Evolutionary conservation across 1,140 invertebrate genomes (phyloP), one percentile per base, ranked within the genome.

Genomic region (Magallana ariakensis): DNA sequence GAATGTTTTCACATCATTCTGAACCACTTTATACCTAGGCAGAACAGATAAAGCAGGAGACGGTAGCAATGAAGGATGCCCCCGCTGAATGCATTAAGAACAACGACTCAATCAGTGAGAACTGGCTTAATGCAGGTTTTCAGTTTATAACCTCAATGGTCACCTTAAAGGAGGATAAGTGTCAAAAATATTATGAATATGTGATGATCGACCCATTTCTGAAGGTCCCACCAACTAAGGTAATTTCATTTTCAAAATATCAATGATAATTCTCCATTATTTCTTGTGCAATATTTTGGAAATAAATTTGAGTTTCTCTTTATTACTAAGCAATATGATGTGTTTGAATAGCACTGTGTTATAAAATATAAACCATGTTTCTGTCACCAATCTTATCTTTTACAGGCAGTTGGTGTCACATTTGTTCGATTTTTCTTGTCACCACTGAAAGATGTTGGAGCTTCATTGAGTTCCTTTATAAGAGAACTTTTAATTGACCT

Each of bases 191-290:
- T 80, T 91, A 91, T 85, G 89, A 93, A 84, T 89, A 90, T 53
- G 53, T 92, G 33, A 15, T 93, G 80, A 89, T 92, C 16, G 90
- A 91, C 60, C 92, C 92, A 8, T 53, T 91, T 7, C 53, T 90
- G 10, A 92, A 89, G 86, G 91, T 92, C 11, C 87, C 90, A 6
- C 90, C 90, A 6, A 92, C 91, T 16, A 91, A 93, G 90, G 92
- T 93, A 87, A 80, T 62, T 8, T 16, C 8, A 16, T 62, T 46
- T 46, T 5, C 33, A 46, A 46, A 46, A 46, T 46, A 46, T 46
- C 1, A 5, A 46, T 46, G 33, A 46, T 46, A 1, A 46, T 46
- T 46, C 33, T 46, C 33, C 33, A 46, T 1, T 46, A 46, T 46
- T 46, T 46, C 33, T 46, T 46, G 33, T 46, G 33, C 1, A 46